Evolutionary conservation across 2,888 invertebrate genomes (phyloP), one percentile per base, ranked within the genome.

Genomic region (Furcula furcula): DNA sequence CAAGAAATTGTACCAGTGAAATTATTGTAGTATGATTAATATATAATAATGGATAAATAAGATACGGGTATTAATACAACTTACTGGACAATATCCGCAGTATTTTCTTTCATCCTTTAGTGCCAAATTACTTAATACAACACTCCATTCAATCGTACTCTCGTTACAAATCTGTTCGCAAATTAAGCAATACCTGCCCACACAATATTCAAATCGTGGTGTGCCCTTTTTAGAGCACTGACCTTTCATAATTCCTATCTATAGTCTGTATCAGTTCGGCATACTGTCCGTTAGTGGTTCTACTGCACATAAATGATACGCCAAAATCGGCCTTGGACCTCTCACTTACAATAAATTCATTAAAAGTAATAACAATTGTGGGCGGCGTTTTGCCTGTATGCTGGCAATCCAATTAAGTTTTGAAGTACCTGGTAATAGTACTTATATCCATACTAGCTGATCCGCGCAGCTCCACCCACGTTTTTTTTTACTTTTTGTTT

Each of bases 211-310:
- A 57, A 68, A 51, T 73, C 76, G 74, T 76, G 76, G 51, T 63
- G 53, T 66, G 71, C 79, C 77, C 76, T 78, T 76, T 68, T 47
- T 48, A 35, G 55, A 49, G 46, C 42, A 46, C 43, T 68, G 71
- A 68, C 77, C 77, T 78, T 74, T 81, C 52, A 59, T 63, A 60
- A 59, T 50, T 59, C 57, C 55, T 76, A 78, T 77, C 77, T 67
- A 45, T 45, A 49, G 55, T 61, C 65, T 61, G 62, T 73, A 77
- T 77, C 73, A 69, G 61, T 65, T 58, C 59, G 46, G 52, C 61
- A 64, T 66, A 70, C 75, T 77, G 75, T 63, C 71, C 74, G 67
- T 65, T 70, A 63, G 57, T 61, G 60, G 59, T 62, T 49, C 32
- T 44, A 49, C n/a, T 51, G 63, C 59, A 71, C 65, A 74, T 67